Evolutionary conservation across 2,797 vertebrate species (phyloP).

Genomic region (Vultur gryphus): DNA sequence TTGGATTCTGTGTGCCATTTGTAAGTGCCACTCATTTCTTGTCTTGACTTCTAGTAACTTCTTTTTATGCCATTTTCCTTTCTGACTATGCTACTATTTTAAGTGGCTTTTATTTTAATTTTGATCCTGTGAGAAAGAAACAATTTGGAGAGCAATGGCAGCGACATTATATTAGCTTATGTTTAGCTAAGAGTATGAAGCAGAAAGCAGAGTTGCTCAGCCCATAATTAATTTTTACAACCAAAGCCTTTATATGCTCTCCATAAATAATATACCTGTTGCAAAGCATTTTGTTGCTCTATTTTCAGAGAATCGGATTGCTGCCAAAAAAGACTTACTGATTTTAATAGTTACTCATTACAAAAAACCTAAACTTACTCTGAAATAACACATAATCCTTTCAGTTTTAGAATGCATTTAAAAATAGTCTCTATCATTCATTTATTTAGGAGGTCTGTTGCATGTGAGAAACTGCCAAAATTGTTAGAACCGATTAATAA

Average conservation of each 20-base stretch:
- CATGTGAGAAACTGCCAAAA: constrained; percentile 59
- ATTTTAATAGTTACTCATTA: constrained; percentile 49
- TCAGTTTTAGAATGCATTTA: constrained; percentile 48
- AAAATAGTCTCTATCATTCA: constrained; percentile 55
- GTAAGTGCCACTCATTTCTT: neutral
- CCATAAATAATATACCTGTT: constrained; percentile 5
- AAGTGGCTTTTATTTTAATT: neutral
- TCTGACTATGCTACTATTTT: neutral
- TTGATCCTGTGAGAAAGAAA: neutral
- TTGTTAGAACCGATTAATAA: constrained; percentile 63
- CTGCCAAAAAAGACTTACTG: constrained; percentile 41
- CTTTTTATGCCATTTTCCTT: neutral
- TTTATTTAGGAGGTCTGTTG: constrained; percentile 55
- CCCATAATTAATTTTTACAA: neutral
- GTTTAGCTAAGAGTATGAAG: neutral
- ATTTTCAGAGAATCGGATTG: constrained; percentile 4
- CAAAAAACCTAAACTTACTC: constrained; percentile 27
- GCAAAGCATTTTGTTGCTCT: neutral
- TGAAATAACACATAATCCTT: constrained; percentile 30
- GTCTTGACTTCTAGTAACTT: neutral
- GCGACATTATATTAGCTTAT: neutral
- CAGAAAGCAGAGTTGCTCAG: neutral
- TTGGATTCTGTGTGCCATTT: neutral
- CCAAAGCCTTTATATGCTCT: neutral
- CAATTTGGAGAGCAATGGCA: neutral